Evolutionary conservation across 2,797 vertebrate species (phyloP), one percentile per base, ranked within the genome.

Genomic region (Sus cebifrons): DNA sequence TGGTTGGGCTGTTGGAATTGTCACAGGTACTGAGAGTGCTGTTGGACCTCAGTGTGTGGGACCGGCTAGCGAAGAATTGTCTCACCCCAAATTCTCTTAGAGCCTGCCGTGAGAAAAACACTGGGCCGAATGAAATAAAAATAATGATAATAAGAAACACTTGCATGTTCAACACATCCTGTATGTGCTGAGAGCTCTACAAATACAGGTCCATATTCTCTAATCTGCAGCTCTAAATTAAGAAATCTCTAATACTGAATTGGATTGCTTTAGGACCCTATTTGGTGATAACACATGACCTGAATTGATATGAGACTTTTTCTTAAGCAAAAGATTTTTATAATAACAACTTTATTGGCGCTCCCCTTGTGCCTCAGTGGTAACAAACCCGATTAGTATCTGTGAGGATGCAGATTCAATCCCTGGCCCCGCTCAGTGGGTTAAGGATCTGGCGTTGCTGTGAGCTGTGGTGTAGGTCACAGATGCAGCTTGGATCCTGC

Each of bases 221-320:
- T 36, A 9, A 75, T 32, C 56, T 8, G 9, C 16, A 87, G 36
- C 36, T 90, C 20, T 29, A 64, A 83, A 44, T 74, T 12, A 5
- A 82, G 32, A 84, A 60, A 89, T 60, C 65, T 92, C 44, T 86
- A 86, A 86, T 79, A 74, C 36, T 23, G 25, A 40, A 49, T 67
- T 78, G 77, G 32, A 23, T 21, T 81, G 95, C 83, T 54, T n/a
- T 40, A 81, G 54, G 79, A 89, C 36, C 49, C 18, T 23, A 29
- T 75, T 86, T 75, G n/a, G 64, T 91, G 49, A 23, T 70, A 75
- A 90, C 89, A 60, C 1, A 52, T 60, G 15, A 92, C 32, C 6
- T 79, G 29, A 83, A 56, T 84, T 73, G 29, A 84, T 62, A 21
- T 71, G 83, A 82, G 67, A 70, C 25, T 70, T 79, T 81, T 65